Evolutionary conservation across 2,888 invertebrate species (phyloP), one percentile per base, ranked within the genome.

Genomic region (Acronicta alni): DNA sequence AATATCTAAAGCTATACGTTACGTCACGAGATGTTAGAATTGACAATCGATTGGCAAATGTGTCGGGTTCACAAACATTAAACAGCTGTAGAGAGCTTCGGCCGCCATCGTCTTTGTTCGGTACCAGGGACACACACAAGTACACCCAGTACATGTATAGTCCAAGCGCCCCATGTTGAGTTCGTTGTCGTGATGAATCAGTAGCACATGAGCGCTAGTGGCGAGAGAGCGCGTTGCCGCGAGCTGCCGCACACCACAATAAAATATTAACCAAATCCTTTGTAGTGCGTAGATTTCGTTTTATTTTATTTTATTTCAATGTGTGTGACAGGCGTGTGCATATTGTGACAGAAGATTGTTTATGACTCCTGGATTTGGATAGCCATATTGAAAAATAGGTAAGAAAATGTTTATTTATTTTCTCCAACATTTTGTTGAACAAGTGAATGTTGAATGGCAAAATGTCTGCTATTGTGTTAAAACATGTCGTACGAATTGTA

Each of bases 21-120:
- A 86, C 83, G 81, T 86, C 86, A 89, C 71, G 71, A 70, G 49
- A 49, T 45, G 53, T 72, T 71, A 71, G 67, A 78, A 75, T 79
- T 77, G 79, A 82, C 72, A 86, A 90, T 92, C 92, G 91, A 91
- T 91, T 87, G 80, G 81, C 81, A 80, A 35, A 80, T 75, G 82
- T 83, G 82, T 86, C 79, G 81, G 77, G 81, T 87, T 87, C 88
- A 89, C 87, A 92, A 92, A 92, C 90, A 92, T 86, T 85, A 87
- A 93, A 93, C 93, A 93, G 93, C 93, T 93, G 93, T 90, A 81
- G 76, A 81, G 76, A 70, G 75, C 70, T 79, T 90, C 89, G 89
- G 85, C 75, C 67, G 61, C 45, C 63, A 63, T 85, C 87, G 91
- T 72, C 89, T 90, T 89, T 90, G 90, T 90, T 89, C 91, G 88